Evolutionary conservation across 1,140 invertebrate genomes (phyloP).

Genomic region (Dreissena rostriformis): DNA sequence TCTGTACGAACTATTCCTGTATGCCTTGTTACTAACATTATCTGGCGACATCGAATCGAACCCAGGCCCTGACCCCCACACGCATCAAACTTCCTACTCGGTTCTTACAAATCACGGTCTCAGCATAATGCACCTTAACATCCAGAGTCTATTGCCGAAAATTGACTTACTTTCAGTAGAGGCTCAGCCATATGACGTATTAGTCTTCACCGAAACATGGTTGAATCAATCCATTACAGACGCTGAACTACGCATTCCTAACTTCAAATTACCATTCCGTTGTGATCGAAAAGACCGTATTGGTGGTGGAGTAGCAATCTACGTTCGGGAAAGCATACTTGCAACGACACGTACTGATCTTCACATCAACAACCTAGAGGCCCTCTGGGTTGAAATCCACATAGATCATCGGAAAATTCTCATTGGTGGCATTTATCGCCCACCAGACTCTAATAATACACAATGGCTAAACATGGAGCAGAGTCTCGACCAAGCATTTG

Average conservation of each 20-base stretch:
- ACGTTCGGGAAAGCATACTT: background rate
- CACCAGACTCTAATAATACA: slow-evolving; percentile 17
- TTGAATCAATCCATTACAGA: background rate
- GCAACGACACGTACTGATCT: background rate
- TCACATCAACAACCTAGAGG: background rate
- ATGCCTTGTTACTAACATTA: too few relatives aligned
- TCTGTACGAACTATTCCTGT: too few relatives aligned
- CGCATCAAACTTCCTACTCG: background rate
- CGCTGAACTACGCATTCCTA: slow-evolving; percentile 10
- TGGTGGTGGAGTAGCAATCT: slow-evolving; percentile 16
- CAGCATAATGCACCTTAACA: slow-evolving; percentile 34
- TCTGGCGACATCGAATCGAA: slow-evolving; percentile 6
- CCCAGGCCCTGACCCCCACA: slow-evolving; percentile 16
- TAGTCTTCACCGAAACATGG: slow-evolving; percentile 32
- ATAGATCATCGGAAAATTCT: slow-evolving; percentile 8
- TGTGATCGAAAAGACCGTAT: slow-evolving; percentile 20
- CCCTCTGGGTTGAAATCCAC: slow-evolving; percentile 26
- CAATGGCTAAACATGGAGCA: slow-evolving; percentile 27
- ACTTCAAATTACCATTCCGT: slow-evolving; percentile 13
- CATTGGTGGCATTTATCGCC: slow-evolving; percentile 20
- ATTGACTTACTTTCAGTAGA: slow-evolving; percentile 17
- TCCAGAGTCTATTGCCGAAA: slow-evolving; percentile 12
- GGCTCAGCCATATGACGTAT: slow-evolving; percentile 16
- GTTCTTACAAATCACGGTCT: background rate
- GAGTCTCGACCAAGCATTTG: slow-evolving; percentile 5